Evolutionary conservation across 53 echinoderm and acorn worm species (phyloP).

Genomic region (Paracentrotus lividus): DNA sequence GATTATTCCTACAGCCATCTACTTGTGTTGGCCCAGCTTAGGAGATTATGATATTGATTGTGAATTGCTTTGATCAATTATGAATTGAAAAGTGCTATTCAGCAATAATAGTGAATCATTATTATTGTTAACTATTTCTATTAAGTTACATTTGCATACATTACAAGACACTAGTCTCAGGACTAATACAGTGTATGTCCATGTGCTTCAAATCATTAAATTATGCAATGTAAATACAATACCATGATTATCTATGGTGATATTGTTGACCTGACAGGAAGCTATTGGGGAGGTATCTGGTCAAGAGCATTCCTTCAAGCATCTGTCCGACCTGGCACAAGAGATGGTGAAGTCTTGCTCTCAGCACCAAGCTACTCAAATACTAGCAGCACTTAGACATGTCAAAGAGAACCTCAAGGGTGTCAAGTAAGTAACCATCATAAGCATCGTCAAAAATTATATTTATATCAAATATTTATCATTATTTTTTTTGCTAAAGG

Average conservation of each 20-base stretch:
- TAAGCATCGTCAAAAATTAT: no score
- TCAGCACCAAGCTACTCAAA: constrained; percentile 78
- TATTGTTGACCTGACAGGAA: constrained; percentile 73
- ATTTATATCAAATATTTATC: no score
- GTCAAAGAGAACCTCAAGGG: constrained; percentile 82
- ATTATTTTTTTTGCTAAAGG: no score
- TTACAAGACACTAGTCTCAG: no score
- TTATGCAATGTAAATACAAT: no score
- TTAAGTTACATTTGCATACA: no score
- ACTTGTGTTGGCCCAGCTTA: no score
- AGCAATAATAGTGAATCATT: not conserved
- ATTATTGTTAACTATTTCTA: not conserved
- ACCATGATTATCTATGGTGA: no score
- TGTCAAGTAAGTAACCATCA: constrained; percentile 78
- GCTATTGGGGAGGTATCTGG: constrained; percentile 80
- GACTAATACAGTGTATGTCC: no score
- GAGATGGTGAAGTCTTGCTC: constrained; percentile 80
- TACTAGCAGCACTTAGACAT: constrained; percentile 80
- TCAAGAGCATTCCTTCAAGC: constrained; percentile 89
- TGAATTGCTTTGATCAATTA: not conserved
- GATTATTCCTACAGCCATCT: no score
- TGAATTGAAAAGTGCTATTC: not conserved
- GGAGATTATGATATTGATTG: not conserved
- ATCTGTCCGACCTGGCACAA: constrained; percentile 85
- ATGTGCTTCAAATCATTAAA: no score